Conservation (phyloP, 2,113 vertebrate genomes). For the Mirza zaza region DNA sequence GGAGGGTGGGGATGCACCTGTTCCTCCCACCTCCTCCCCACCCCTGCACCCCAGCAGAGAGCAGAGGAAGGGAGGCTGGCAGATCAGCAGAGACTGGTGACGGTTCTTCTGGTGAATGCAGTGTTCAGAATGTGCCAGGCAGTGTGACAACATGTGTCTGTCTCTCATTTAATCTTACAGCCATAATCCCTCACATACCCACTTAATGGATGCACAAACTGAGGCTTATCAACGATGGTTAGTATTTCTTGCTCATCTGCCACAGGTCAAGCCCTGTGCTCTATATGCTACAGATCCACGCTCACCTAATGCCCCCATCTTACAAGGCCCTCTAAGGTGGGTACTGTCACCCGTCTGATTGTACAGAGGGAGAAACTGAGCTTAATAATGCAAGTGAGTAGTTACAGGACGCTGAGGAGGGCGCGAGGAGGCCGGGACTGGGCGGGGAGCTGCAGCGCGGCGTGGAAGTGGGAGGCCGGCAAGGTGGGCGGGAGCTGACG, state of each 20-base stretch:
- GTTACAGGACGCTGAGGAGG: neutral
- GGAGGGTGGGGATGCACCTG: fast-evolving
- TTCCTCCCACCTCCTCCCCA: neutral
- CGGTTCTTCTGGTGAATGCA: neutral
- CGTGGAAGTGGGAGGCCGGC: neutral
- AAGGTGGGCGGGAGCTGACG: neutral
- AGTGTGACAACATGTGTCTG: neutral
- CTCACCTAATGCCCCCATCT: neutral
- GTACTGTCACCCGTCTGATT: neutral
- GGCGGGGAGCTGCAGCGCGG: neutral
- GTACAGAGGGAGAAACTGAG: neutral
- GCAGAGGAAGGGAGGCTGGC: neutral
- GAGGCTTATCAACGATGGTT: neutral
- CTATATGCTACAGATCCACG: neutral
- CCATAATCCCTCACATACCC: neutral
- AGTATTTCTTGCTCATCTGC: neutral
- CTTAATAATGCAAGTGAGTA: neutral
- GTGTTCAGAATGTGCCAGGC: neutral
- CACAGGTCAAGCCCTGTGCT: neutral
- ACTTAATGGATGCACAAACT: neutral
- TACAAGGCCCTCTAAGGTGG: neutral
- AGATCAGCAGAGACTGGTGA: neutral
- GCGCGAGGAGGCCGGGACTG: neutral
- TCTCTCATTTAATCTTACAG: neutral
- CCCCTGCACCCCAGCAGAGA: neutral